phyloP scores from a whole-genome alignment of 1,140 invertebrate genomes.

The Arion vulgaris region DNA sequence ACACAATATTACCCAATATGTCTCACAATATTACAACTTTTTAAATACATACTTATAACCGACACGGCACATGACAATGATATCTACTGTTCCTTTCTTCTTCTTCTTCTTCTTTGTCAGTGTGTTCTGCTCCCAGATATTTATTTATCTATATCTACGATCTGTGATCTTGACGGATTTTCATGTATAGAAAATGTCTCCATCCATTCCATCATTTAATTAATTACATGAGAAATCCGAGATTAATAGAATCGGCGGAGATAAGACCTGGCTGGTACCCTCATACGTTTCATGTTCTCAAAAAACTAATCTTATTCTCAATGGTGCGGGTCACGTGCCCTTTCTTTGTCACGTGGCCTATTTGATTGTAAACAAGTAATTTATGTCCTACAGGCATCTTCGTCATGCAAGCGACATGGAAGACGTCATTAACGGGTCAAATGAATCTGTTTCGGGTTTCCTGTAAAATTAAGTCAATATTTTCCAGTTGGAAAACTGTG shows the following conservation, averaged over 20 bases:
- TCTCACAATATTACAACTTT: too few relatives aligned
- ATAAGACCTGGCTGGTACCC: neutral
- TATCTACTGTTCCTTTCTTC: too few relatives aligned
- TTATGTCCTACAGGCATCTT: neutral
- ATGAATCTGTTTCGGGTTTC: neutral
- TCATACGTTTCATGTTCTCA: neutral
- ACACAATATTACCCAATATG: too few relatives aligned
- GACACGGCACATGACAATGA: too few relatives aligned
- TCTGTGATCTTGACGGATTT: too few relatives aligned
- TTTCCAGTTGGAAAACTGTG: too few relatives aligned
- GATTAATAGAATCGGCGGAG: neutral
- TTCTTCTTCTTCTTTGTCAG: too few relatives aligned
- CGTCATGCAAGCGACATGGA: neutral
- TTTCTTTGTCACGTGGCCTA: neutral
- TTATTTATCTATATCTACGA: too few relatives aligned
- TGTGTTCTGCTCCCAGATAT: too few relatives aligned
- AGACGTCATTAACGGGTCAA: neutral
- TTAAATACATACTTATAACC: too few relatives aligned
- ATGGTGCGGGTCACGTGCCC: neutral
- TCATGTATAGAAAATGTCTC: too few relatives aligned
- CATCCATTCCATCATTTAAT: neutral
- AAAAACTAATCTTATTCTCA: neutral
- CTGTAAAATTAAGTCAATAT: too few relatives aligned
- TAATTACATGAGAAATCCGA: neutral
- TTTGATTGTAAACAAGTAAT: slow-evolving; percentile 7